Base-by-base conservation (phyloP, 2,797 vertebrate genomes). In the Rhodeus uyekii region DNA sequence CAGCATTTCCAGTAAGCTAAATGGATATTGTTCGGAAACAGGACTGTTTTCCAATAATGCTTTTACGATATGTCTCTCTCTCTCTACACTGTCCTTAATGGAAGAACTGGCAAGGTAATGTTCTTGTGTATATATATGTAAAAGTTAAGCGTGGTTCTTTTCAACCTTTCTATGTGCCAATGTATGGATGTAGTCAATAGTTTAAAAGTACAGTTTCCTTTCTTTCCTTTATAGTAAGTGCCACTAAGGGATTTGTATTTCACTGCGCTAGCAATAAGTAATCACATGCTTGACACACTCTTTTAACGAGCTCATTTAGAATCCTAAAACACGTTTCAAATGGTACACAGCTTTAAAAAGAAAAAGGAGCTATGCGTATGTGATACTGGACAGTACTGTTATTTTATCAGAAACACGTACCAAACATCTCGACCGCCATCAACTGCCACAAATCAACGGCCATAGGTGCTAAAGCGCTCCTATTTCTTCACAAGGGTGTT, bases 261-360 rank as follows among this genome's bases (percentile, higher is more conserved):
- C 53, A 82, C 64, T 71, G 61, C 58, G 83, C 83, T 74, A 86
- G 84, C 79, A 88, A 84, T 84, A 82, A 68, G n/a, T 82, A 68
- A 76, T 69, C n/a, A 81, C 64, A 80, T 65, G 76, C 77, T 87
- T 87, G 80, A 69, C 61, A 42, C 48, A 60, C 18, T 53, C 67
- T 76, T 50, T 83, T 58, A 80, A 81, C 58, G n/a, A 53, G 69
- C 58, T 48, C 61, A 68, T 76, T 83, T 76, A 69, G 36, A 39
- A 81, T 46, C 67, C 69, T 67, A 86, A 84, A 81, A 81, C 39
- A 82, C 61, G 39, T 84, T 65, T 68, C 42, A 67, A 75, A 76
- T 39, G 63, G 29, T 76, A 14, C 61, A 76, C 64, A 50, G 50
- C 64, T 77, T 76, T 48, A 44, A 58, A 44, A 63, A 50, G 0